Conservation (phyloP, 1,140 invertebrate genomes). For the Asobara japonica region DNA sequence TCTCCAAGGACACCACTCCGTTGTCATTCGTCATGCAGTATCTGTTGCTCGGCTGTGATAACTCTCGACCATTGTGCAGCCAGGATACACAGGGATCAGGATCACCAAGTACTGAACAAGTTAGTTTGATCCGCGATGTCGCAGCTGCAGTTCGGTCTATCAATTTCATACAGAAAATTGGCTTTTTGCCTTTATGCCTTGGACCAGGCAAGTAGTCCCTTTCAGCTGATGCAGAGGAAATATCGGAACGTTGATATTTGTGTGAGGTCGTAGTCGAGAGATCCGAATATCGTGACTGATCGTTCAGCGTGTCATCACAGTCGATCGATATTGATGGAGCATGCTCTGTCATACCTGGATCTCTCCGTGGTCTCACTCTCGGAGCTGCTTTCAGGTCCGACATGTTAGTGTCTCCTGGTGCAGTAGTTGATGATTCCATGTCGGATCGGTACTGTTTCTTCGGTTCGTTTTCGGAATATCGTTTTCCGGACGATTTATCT, state of each 20-base stretch:
- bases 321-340: conserved; percentile 31
- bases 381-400: conserved; percentile 25
- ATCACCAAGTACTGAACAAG: conserved; percentile 84
- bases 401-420: too few species aligned
- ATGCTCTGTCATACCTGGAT: conserved; percentile 21
- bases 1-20: conserved; percentile 80
- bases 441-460: too few species aligned
- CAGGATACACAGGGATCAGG: conserved; percentile 84
- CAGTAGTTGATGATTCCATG: not conserved
- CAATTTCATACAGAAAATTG: conserved; percentile 83
- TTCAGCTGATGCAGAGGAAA: too few species aligned
- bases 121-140: conserved; percentile 79
- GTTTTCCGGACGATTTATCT: too few species aligned
- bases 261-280: not conserved
- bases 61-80: conserved; percentile 80
- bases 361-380: conserved; percentile 21
- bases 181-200: conserved; percentile 71
- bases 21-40: conserved; percentile 71
- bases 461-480: too few species aligned
- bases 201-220: conserved; percentile 23
- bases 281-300: conserved; percentile 13
- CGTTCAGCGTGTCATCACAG: conserved; percentile 13
- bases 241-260: not conserved
- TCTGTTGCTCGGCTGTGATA: conserved; percentile 66
- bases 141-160: conserved; percentile 80